These are phyloP conservation scores for Sinosuthora webbiana DNA, from an alignment of 2,113 vertebrate genomes.

Conservation along the genomic window DNA sequence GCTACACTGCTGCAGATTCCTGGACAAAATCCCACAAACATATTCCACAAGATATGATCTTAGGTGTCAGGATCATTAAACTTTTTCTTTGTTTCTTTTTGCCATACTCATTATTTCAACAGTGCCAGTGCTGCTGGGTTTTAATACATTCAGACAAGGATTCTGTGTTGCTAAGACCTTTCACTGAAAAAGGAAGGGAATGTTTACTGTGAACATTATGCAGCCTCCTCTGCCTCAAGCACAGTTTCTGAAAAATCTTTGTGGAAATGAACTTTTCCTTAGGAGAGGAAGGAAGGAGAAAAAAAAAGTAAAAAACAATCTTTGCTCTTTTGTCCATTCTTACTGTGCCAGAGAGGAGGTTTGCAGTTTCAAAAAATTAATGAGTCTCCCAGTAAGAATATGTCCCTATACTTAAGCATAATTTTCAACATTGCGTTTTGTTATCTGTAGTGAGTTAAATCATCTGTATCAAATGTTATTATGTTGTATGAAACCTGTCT, in stretches of 20 bases:
- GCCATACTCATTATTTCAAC: neutral
- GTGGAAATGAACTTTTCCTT: neutral
- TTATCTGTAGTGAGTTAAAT: neutral
- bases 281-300: fast-evolving
- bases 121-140: neutral
- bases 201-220: neutral
- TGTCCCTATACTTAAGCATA: neutral
- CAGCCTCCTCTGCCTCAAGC: neutral
- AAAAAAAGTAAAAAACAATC: fast-evolving
- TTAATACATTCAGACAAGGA: neutral
- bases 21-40: neutral
- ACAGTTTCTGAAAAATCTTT: neutral
- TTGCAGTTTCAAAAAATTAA: neutral
- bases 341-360: neutral
- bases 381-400: neutral
- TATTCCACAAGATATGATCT: neutral
- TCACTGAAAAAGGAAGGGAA: neutral
- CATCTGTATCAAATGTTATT: neutral
- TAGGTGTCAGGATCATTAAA: neutral
- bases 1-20: neutral
- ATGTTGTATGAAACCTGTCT: neutral
- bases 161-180: neutral
- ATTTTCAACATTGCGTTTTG: neutral
- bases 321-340: neutral
- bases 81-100: neutral